Base-by-base conservation (phyloP, 2,888 invertebrate genomes). In the Trimorus sp. region DNA sequence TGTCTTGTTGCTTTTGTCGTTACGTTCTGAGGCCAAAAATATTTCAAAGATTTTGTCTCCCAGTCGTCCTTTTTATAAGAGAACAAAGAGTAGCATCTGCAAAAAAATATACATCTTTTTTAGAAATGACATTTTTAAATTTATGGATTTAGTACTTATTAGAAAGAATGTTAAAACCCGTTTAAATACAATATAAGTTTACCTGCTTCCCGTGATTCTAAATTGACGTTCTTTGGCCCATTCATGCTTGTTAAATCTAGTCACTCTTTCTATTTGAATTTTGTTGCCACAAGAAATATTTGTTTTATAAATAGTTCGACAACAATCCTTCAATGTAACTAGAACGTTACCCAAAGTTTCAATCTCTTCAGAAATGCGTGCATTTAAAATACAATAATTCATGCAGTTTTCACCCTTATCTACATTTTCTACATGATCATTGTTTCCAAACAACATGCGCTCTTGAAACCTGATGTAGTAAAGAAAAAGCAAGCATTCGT, bases 161-260 rank as follows among this genome's bases (percentile, higher is more conserved):
- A n/a, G n/a, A n/a, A n/a, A n/a, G n/a, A n/a, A n/a, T n/a, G n/a
- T n/a, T n/a, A n/a, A n/a, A n/a, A n/a, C n/a, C n/a, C n/a, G n/a
- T n/a, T n/a, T n/a, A n/a, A n/a, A n/a, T n/a, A n/a, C n/a, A n/a
- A 51, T 7, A 51, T 51, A 51, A 51, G 6, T 51, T 6, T 60
- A 45, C 60, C 38, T 60, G 42, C 60, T 60, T 11, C 40, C 54
- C 1, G 54, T 54, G 6, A 71, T 14, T 26, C 69, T 36, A 56
- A 63, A 73, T 45, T 73, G 73, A 11, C 73, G 54, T n/a, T 73
- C 62, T 56, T 62, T 73, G 6, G 12, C 1, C 73, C 73, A 73
- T 7, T 73, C 73, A 62, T 56, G 49, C 16, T 62, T 62, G 59
- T 63, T 73, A 37, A 45, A 37, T 37, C 37, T 63, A 16, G 73